Evolutionary conservation across 2,797 vertebrate genomes (phyloP), one percentile per base, ranked within the genome.

Genomic region (Sebastes jordani): DNA sequence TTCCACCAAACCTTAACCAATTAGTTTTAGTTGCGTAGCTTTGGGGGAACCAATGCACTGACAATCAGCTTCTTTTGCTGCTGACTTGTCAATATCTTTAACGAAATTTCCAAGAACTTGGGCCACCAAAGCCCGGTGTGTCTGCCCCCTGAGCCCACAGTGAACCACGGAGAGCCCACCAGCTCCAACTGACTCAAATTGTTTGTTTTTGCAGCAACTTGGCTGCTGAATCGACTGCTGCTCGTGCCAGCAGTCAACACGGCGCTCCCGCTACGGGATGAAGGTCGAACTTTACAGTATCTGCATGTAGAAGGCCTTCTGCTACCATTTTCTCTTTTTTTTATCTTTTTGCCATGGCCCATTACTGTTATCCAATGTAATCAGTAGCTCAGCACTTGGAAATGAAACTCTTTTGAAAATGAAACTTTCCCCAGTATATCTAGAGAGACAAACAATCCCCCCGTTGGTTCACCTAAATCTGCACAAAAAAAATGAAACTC

Each of bases 321-420:
- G 66, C 76, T 75, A 14, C 67, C 46, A 14, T 7, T 55, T 16
- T 2, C 62, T 29, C 55, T 36, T 73, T 29, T 30, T 29, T 30
- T 13, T 67, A 49, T 76, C 30, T 59, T 78, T 22, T 69, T 59
- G 68, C 62, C 74, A 72, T 61, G 22, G 67, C 32, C 5, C 68
- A 75, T 74, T 56, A 56, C 38, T 66, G 56, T 68, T 74, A 72
- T 78, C 63, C 29, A 2, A 6, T 6, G 34, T 70, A 74, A 79
- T 78, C 72, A 63, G 29, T 25, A 22, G 58, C 42, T 71, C 77
- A 74, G 75, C 46, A 36, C 64, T 71, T 61, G 11, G 64, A 76
- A 38, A 79, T 59, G 1, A 74, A 65, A n/a, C 62, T 73, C 20
- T 55, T 32, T 34, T 25, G 34, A 58, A 81, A 18, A 73, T 59